Percentiles rank a stretch among this genome's conserved stretches.
Conservation (phyloP, 2,113 vertebrate genomes). For the Pao palembangensis region DNA sequence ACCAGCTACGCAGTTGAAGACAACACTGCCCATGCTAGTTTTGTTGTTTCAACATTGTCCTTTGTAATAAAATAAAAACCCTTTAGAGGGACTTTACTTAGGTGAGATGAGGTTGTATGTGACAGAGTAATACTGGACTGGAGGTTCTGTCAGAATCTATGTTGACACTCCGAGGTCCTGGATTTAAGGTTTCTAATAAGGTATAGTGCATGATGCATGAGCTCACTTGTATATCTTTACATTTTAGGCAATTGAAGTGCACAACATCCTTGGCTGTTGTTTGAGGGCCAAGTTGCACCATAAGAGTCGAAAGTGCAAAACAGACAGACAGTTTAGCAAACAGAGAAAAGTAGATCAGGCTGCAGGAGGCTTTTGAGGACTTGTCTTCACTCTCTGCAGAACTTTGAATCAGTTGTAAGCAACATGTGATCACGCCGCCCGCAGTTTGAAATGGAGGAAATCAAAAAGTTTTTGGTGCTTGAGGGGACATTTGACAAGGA, state of each 20-base stretch:
- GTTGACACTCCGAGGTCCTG: not conserved
- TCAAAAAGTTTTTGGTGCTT: no score
- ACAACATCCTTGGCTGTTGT: no score
- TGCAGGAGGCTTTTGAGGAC: not conserved
- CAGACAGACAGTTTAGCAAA: not conserved
- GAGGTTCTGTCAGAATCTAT: not conserved
- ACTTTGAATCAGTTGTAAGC: conserved; percentile 2
- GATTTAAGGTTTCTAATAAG: not conserved
- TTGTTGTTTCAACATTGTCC: no score
- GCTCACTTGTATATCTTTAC: not conserved
- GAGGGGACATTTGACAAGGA: conserved; percentile 1
- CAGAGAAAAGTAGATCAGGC: not conserved
- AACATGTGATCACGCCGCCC: conserved; percentile 6
- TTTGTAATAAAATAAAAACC: no score
- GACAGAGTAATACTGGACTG: conserved; percentile 1
- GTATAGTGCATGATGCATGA: not conserved
- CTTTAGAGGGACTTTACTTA: no score
- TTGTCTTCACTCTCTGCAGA: conserved; percentile 5
- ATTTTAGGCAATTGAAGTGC: no score
- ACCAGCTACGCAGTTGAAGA: no score
- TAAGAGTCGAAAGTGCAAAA: no score
- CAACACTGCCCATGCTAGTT: no score
- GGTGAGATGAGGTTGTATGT: conserved; percentile 3
- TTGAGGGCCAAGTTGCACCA: no score
- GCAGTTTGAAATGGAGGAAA: conserved; percentile 1